Percentiles rank a stretch among this genome's conserved stretches.
These are phyloP conservation scores for Acromyrmex charruanus DNA, from an alignment of 1,140 invertebrate species.

Conservation along the genomic window DNA sequence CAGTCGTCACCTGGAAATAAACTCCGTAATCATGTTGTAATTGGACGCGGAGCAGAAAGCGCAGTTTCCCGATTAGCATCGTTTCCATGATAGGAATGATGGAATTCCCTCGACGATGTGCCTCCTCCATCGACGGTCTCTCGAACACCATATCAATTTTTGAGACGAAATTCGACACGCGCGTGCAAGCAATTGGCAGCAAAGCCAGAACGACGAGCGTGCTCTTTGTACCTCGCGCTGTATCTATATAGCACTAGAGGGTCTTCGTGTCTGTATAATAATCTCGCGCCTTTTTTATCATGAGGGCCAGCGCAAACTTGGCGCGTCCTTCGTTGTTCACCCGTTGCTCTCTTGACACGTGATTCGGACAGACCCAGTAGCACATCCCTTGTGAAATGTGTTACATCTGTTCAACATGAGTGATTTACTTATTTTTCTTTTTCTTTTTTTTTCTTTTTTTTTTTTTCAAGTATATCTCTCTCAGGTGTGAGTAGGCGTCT, in stretches of 20 bases:
- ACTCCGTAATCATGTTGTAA: background rate
- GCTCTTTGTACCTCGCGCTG: slow-evolving; percentile 65
- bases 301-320: slow-evolving; percentile 18
- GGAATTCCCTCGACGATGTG: background rate
- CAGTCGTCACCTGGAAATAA: slow-evolving; percentile 19
- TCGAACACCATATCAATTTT: slow-evolving; percentile 34
- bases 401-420: slow-evolving; percentile 70
- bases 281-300: background rate
- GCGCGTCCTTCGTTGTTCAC: slow-evolving; percentile 32
- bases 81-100: background rate
- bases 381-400: slow-evolving; percentile 81
- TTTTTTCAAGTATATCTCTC: slow-evolving; percentile 77
- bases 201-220: slow-evolving; percentile 71
- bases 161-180: slow-evolving; percentile 57
- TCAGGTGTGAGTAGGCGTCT: slow-evolving; percentile 83
- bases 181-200: slow-evolving; percentile 72
- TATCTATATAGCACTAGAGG: slow-evolving; percentile 43
- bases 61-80: background rate
- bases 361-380: slow-evolving; percentile 74
- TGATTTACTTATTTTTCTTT: slow-evolving; percentile 57
- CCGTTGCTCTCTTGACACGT: slow-evolving; percentile 51
- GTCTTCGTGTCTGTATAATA: slow-evolving; percentile 31
- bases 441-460: background rate
- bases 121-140: background rate
- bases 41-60: background rate